Percentiles rank a stretch among this genome's conserved stretches.
These are phyloP conservation scores for Tachysurus vachellii DNA, from an alignment of 2,113 vertebrate genomes.

Conservation along the genomic window DNA sequence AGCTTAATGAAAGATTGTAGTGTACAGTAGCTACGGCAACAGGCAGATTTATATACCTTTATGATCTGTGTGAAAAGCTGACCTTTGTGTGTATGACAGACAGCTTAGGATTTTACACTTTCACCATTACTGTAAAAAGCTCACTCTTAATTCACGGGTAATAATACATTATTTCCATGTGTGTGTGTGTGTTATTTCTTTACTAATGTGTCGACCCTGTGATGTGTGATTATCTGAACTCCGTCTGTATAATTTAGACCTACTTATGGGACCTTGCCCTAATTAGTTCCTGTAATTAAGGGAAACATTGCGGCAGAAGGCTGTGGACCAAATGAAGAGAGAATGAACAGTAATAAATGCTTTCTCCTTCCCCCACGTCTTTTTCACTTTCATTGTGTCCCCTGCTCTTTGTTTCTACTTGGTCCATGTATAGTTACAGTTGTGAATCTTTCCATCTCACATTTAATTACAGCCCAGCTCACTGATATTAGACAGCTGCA, in stretches of 20 bases:
- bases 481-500: neutral
- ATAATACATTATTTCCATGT: neutral
- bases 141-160: neutral
- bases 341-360: conserved; percentile 28
- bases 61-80: neutral
- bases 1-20: neutral
- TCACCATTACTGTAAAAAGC: neutral
- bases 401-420: neutral
- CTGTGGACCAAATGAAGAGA: conserved; percentile 35
- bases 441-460: neutral
- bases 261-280: neutral
- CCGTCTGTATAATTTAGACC: conserved; percentile 23
- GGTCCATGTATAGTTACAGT: neutral
- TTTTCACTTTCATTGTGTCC: neutral
- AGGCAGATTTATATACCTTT: conserved; percentile 25
- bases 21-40: conserved; percentile 40
- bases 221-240: conserved; percentile 25
- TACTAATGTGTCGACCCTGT: neutral
- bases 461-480: neutral
- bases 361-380: conserved; percentile 6
- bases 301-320: neutral
- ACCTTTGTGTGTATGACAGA: neutral
- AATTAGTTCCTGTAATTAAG: conserved; percentile 44
- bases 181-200: conserved; percentile 1
- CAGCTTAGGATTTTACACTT: neutral